Evolutionary conservation across 2,797 vertebrate genomes (phyloP).

Genomic region (Danionella dracula): DNA sequence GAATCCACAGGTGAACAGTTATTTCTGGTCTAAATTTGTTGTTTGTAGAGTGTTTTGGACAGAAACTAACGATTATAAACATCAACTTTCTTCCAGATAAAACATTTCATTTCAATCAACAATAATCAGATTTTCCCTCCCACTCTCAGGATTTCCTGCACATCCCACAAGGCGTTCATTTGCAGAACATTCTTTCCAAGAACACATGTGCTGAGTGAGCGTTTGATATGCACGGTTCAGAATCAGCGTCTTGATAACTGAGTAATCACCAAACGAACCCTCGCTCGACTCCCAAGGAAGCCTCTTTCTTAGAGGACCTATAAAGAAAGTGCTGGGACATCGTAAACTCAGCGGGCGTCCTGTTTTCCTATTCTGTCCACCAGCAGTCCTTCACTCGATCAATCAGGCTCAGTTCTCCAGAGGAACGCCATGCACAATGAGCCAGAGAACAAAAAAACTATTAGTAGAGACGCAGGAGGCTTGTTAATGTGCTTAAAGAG

Average conservation of each 20-base stretch:
- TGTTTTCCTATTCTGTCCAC: slow-evolving; percentile 39
- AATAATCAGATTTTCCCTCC: not conserved
- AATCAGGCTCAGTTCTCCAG: slow-evolving; percentile 37
- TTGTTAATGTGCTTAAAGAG: slow-evolving; percentile 25
- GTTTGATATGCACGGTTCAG: slow-evolving; percentile 30
- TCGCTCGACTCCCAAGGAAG: slow-evolving; percentile 4
- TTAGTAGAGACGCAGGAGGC: slow-evolving; percentile 24
- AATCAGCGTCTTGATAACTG: slow-evolving; percentile 20
- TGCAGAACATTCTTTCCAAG: slow-evolving; percentile 21
- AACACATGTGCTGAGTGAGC: slow-evolving; percentile 22
- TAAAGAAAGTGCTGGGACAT: slow-evolving; percentile 38
- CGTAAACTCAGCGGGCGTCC: slow-evolving; percentile 18
- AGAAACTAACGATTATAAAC: too few species aligned
- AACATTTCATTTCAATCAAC: not conserved
- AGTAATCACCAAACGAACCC: slow-evolving; percentile 2
- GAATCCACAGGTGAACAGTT: too few species aligned
- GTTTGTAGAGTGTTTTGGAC: too few species aligned
- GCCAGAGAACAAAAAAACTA: slow-evolving; percentile 17
- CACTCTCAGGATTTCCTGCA: slow-evolving; percentile 15
- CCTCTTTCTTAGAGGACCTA: slow-evolving; percentile 41
- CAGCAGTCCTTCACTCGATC: slow-evolving; percentile 18
- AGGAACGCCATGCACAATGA: slow-evolving; percentile 34
- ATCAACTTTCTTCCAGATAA: not conserved
- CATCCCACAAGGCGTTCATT: slow-evolving; percentile 25
- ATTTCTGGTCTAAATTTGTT: too few species aligned